Conservation (phyloP, 2,888 invertebrate genomes). For the Homarus gammarus region DNA sequence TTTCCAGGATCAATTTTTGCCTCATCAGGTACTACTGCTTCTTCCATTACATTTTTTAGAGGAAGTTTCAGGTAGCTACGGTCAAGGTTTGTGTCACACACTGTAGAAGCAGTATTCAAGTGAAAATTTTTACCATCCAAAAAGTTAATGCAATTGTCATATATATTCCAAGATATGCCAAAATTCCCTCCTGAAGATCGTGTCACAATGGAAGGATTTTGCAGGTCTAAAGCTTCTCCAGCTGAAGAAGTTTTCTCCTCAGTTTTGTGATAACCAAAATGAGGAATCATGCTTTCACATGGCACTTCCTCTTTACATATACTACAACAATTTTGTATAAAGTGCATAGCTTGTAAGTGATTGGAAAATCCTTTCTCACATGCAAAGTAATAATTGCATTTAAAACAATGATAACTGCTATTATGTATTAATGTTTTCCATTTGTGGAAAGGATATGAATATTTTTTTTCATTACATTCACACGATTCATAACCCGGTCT, state of each 20-base stretch:
- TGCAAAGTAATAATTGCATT: slow-evolving; percentile 62
- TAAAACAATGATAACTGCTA: slow-evolving; percentile 47
- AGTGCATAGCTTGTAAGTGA: slow-evolving; percentile 67
- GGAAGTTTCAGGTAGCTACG: slow-evolving; percentile 66
- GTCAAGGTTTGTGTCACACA: slow-evolving; percentile 42
- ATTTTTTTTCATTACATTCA: slow-evolving; percentile 44
- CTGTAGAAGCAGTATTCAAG: slow-evolving; percentile 34
- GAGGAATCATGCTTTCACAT: slow-evolving; percentile 7
- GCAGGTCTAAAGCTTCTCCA: neutral
- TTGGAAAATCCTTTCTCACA: slow-evolving; percentile 59
- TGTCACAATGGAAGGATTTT: neutral
- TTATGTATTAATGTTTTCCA: slow-evolving; percentile 57
- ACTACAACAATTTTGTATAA: slow-evolving; percentile 28
- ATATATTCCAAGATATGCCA: slow-evolving; percentile 67
- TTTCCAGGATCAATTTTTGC: slow-evolving; percentile 47
- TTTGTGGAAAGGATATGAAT: slow-evolving; percentile 58
- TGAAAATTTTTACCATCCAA: slow-evolving; percentile 71
- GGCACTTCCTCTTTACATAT: slow-evolving; percentile 39
- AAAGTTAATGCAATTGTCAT: slow-evolving; percentile 69
- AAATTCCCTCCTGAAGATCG: slow-evolving; percentile 32
- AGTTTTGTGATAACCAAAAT: slow-evolving; percentile 35
- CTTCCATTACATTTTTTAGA: slow-evolving; percentile 59
- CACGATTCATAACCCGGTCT: slow-evolving; percentile 33
- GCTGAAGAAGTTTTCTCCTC: neutral
- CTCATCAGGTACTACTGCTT: slow-evolving; percentile 57